phyloP scores from a whole-genome alignment of 2,113 vertebrate genomes.

The Morone chrysops region DNA sequence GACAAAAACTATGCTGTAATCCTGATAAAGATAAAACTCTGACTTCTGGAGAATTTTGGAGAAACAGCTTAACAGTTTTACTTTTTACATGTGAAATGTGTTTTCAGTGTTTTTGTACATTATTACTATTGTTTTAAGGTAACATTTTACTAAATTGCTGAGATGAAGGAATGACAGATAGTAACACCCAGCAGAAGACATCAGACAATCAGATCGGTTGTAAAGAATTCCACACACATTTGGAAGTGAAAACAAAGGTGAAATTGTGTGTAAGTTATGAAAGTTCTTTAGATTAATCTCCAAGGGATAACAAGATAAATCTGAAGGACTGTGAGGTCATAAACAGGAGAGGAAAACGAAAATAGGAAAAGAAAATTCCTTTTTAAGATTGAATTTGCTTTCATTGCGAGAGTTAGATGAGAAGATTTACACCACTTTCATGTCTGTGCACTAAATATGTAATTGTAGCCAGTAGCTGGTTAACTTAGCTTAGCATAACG shows the following conservation, averaged over 20 bases:
- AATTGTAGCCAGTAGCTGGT: neutral
- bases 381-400: neutral
- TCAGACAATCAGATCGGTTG: neutral
- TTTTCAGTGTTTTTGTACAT: neutral
- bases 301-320: neutral
- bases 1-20: constrained; percentile 25
- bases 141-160: neutral
- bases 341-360: neutral
- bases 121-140: neutral
- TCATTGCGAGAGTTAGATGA: neutral
- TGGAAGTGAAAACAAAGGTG: neutral
- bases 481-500: neutral
- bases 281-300: neutral
- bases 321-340: neutral
- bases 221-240: neutral
- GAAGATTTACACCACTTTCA: neutral
- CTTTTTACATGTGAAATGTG: neutral
- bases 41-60: constrained; percentile 9
- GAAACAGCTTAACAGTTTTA: neutral
- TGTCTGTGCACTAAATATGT: neutral
- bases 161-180: neutral
- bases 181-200: neutral
- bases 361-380: neutral
- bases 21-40: constrained; percentile 22
- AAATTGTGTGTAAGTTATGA: neutral